These are phyloP conservation scores for Isurus oxyrinchus DNA, from an alignment of 2,113 vertebrate genomes.

Conservation along the genomic window DNA sequence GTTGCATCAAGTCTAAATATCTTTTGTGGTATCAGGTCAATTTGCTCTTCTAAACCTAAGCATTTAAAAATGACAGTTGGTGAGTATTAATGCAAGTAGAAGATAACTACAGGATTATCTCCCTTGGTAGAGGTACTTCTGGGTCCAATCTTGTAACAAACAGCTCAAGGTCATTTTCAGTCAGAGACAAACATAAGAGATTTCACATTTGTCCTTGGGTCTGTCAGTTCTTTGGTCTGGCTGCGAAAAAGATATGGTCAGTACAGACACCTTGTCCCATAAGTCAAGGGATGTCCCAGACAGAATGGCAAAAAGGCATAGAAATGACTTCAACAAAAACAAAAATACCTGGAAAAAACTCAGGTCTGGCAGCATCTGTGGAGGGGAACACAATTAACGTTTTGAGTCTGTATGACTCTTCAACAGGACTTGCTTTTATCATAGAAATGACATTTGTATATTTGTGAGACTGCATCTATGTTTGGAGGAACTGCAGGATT, in stretches of 20 bases:
- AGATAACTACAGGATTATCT: neutral
- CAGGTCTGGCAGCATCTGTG: no score
- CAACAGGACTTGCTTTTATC: no score
- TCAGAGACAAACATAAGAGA: neutral
- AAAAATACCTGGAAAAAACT: no score
- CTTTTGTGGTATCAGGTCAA: neutral
- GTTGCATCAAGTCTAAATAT: neutral
- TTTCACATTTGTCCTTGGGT: neutral
- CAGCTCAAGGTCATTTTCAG: neutral
- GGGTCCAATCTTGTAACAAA: neutral
- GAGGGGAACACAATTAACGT: no score
- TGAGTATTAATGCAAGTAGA: neutral
- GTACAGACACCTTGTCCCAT: neutral
- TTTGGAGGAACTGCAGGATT: neutral
- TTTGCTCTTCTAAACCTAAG: neutral
- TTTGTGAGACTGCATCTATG: neutral
- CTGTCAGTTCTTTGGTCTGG: neutral
- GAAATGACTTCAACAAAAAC: neutral
- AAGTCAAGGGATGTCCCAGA: neutral
- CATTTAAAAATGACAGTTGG: neutral
- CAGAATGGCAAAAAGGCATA: neutral
- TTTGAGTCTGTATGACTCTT: no score
- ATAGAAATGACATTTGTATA: neutral
- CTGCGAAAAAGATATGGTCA: neutral
- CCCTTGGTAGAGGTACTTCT: neutral